These are phyloP conservation scores for Phenganax marumi DNA, from an alignment of 92 coral and sea anemone genomes.

Conservation along the genomic window DNA sequence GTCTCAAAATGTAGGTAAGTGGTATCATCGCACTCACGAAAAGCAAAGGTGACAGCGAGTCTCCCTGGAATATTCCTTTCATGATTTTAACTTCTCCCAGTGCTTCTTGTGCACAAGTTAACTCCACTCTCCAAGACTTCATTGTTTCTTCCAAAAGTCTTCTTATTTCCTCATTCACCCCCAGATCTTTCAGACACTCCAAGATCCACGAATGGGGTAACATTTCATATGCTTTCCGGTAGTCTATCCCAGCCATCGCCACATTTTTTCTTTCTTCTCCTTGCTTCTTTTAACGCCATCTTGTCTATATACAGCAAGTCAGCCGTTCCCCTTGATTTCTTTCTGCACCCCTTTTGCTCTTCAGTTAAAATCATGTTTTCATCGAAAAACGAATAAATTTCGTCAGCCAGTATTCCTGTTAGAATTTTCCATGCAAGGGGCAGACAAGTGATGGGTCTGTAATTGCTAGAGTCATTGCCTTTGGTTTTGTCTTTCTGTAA, in stretches of 20 bases:
- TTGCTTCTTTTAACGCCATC: not conserved
- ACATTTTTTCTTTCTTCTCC: not conserved
- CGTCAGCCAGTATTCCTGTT: conserved; percentile 35
- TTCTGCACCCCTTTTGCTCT: too few species aligned
- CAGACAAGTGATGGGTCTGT: conserved; percentile 54
- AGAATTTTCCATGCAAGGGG: conserved; percentile 51
- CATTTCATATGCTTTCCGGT: not conserved
- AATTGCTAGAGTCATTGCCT: conserved; percentile 38
- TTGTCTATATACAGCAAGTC: not conserved
- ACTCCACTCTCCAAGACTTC: not conserved
- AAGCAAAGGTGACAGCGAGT: conserved; percentile 27
- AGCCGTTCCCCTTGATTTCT: too few species aligned
- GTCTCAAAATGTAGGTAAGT: conserved; percentile 4
- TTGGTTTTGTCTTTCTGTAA: conserved; percentile 34
- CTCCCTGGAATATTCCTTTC: conserved; percentile 23
- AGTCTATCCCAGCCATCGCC: not conserved
- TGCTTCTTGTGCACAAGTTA: not conserved
- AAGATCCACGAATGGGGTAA: not conserved
- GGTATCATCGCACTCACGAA: conserved; percentile 24
- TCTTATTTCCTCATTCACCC: not conserved
- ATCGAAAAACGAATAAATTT: conserved; percentile 9
- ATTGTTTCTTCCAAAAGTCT: not conserved
- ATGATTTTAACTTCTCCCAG: not conserved
- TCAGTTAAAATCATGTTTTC: not conserved
- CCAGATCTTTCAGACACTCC: not conserved